Evolutionary conservation across 1,140 invertebrate species (phyloP), one percentile per base, ranked within the genome.

Genomic region (Drosophila nebulosa): DNA sequence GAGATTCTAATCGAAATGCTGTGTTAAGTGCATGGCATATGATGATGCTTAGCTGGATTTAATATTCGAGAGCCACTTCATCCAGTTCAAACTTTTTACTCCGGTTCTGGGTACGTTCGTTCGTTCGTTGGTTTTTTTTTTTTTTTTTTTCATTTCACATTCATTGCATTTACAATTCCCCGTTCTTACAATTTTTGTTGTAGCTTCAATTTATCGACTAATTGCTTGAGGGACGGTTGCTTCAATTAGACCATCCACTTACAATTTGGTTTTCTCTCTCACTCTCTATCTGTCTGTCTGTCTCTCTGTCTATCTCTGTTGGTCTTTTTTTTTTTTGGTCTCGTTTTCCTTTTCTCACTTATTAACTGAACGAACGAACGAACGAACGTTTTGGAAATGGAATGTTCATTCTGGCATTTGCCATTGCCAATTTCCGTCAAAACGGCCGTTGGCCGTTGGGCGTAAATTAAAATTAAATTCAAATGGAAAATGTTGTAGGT

Each of bases 391-490:
- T 77, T 78, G 77, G 80, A 57, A 79, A 68, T 73, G 73, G 58
- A 74, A 75, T 75, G 72, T 75, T 75, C 72, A 75, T 75, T 75
- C 72, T 75, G 51, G 65, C 58, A 63, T 66, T 71, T 74, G 79
- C 77, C 80, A 68, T 86, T 85, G 78, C 81, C 81, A 86, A 86
- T 86, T 86, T 86, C 81, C 81, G 81, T 67, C 53, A 51, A 66
- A 81, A 74, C 65, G 72, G 73, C 64, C 36, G 57, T 22, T 59
- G 55, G 81, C 69, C 78, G 69, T 78, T 86, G 78, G 81, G 78
- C 81, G 83, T 88, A 86, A 86, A 86, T 86, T 86, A 81, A 86
- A 86, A 86, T 86, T 86, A 86, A 86, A 86, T 88, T 86, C 81
- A 86, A 86, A 86, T 86, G 81, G 81, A 86, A 86, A 86, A 74